Conservation (phyloP, 2,888 invertebrate species). For the Caenorhabditis sinica region DNA sequence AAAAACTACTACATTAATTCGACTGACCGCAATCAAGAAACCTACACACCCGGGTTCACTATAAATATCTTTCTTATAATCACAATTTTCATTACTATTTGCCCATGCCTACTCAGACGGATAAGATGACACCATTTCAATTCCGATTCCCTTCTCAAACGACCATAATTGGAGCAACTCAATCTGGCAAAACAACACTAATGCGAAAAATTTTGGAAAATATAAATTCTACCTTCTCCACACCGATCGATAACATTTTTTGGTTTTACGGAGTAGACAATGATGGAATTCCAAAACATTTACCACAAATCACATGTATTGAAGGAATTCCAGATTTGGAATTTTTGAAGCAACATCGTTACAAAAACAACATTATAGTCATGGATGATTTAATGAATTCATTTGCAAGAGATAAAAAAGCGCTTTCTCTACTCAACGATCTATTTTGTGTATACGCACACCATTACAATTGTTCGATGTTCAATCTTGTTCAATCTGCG, state of each 20-base stretch:
- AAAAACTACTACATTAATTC: too few species aligned
- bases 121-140: too few species aligned
- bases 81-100: background rate
- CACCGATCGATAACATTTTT: constrained; percentile 8
- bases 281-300: too few species aligned
- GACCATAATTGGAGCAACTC: constrained; percentile 16
- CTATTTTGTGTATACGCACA: too few species aligned
- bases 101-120: background rate
- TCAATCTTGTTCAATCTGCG: too few species aligned
- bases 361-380: background rate
- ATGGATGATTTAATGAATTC: constrained; percentile 10
- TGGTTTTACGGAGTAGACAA: too few species aligned
- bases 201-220: constrained; percentile 21
- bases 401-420: constrained; percentile 4
- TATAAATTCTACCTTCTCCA: background rate
- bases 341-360: constrained; percentile 14
- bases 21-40: too few species aligned
- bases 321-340: constrained; percentile 7
- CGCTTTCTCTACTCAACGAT: too few species aligned
- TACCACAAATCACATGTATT: too few species aligned
- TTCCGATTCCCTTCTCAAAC: too few species aligned
- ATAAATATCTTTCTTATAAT: background rate
- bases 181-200: constrained; percentile 9
- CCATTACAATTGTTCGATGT: too few species aligned
- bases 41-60: too few species aligned